Evolutionary conservation across 2,797 vertebrate species (phyloP), one percentile per base, ranked within the genome.

Genomic region (Pogoniulus pusillus): DNA sequence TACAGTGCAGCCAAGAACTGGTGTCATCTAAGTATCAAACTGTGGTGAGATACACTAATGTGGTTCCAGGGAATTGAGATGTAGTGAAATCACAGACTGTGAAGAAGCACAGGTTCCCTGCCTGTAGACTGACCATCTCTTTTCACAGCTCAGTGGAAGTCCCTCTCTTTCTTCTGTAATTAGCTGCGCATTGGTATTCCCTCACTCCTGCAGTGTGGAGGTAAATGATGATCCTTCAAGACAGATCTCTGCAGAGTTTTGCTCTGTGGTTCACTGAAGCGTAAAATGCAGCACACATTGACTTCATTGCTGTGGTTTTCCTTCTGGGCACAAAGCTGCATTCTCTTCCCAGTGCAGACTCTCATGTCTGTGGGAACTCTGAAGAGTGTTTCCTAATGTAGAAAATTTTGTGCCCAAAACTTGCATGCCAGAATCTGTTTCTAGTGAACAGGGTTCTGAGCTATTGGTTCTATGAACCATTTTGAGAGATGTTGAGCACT

Each of bases 101-200:
- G 59, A 71, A 60, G 85, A 54, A 85, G 27, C 16, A 68, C 71
- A 62, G n/a, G 26, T 73, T 87, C 78, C 53, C 64, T 92, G 66
- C 74, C 54, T 82, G 14, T 60, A 54, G 45, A 58, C 22, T 39
- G 58, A 16, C 45, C 80, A 65, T 45, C 64, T 79, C 68, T 76
- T 89, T 92, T 87, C 77, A 92, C 85, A 95, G 80, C 49, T 73
- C 71, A 68, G 15, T 79, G 87, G 82, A 89, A 69, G 41, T 77
- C 34, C 65, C 12, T 47, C n/a, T 77, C 55, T 70, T 93, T 85
- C 74, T 81, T 90, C 90, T 91, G 20, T 41, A 12, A 1, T 79
- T 93, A 87, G 74, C 89, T 68, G 77, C 29, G 16, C n/a, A 30
- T 37, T 71, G 49, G 49, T 86, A 2, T 76, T 91, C 68, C 37